phyloP scores from a whole-genome alignment of 2,113 vertebrate species.

The Thunnus thynnus region DNA sequence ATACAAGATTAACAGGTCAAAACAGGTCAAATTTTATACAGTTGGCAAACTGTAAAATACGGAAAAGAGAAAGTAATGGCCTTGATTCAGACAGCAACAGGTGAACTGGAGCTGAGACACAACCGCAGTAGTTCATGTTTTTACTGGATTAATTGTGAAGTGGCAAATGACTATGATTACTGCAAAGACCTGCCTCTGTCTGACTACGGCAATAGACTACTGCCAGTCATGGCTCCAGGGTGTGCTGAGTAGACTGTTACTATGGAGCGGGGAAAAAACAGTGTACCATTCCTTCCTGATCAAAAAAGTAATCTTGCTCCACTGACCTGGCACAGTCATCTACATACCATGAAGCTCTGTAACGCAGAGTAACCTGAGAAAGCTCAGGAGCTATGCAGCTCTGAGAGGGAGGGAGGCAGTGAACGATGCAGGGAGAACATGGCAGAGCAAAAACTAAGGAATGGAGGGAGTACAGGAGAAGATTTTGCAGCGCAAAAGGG shows the following conservation, averaged over 20 bases:
- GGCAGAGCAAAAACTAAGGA: background rate
- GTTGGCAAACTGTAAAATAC: background rate
- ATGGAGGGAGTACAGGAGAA: slow-evolving; percentile 21
- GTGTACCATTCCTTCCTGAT: slow-evolving; percentile 22
- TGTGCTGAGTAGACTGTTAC: slow-evolving; percentile 55
- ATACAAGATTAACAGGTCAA: slow-evolving; percentile 34
- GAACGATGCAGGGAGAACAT: slow-evolving; percentile 22
- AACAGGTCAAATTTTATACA: background rate
- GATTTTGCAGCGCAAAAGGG: slow-evolving; percentile 37
- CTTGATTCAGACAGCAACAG: background rate
- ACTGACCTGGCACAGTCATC: slow-evolving; percentile 49
- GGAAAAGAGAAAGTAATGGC: background rate
- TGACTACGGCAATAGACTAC: slow-evolving; percentile 39
- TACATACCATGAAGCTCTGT: slow-evolving; percentile 70
- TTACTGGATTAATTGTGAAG: slow-evolving; percentile 30
- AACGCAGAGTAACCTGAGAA: slow-evolving; percentile 74
- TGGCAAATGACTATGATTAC: slow-evolving; percentile 49
- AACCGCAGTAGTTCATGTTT: slow-evolving; percentile 30
- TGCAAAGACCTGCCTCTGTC: slow-evolving; percentile 37
- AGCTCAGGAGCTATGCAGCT: slow-evolving; percentile 52
- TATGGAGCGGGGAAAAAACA: slow-evolving; percentile 3
- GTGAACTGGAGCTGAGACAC: slow-evolving; percentile 5
- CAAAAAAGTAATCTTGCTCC: slow-evolving; percentile 42
- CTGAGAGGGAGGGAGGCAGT: slow-evolving; percentile 34
- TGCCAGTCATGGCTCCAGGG: slow-evolving; percentile 9